phyloP scores from a whole-genome alignment of 2,888 invertebrate species.

The Sphecodes monilicornis region DNA sequence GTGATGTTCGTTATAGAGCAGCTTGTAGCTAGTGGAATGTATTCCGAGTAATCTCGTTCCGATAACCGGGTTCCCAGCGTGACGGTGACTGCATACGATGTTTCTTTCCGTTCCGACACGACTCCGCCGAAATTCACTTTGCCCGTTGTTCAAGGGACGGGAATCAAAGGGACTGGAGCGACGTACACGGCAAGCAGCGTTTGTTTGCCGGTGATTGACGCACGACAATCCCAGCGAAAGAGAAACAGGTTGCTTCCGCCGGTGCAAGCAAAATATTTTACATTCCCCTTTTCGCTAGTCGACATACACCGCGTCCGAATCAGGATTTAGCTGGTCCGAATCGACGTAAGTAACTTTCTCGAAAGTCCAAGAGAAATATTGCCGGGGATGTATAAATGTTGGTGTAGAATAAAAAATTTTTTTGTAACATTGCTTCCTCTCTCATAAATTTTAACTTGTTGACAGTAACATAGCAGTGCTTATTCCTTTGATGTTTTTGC shows the following conservation, averaged over 20 bases:
- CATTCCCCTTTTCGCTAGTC: background rate
- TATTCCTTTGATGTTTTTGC: background rate
- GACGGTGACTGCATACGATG: constrained; percentile 21
- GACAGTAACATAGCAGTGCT: background rate
- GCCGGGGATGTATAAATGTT: background rate
- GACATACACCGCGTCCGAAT: background rate
- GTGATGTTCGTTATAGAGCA: background rate
- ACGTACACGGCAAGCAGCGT: constrained; percentile 6
- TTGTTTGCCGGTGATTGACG: constrained; percentile 22
- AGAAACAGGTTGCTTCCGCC: constrained; percentile 1
- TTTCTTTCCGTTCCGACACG: constrained; percentile 20
- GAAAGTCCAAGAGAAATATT: background rate
- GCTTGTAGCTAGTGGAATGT: constrained; percentile 23
- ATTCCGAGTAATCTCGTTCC: constrained; percentile 29
- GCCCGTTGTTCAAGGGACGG: constrained; percentile 27
- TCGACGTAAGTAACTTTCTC: background rate
- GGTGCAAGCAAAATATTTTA: background rate
- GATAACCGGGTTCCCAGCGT: constrained; percentile 25
- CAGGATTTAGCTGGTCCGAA: background rate
- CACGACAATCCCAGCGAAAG: background rate
- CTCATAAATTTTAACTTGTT: background rate
- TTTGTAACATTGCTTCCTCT: background rate
- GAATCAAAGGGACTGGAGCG: constrained; percentile 27
- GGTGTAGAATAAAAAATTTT: background rate
- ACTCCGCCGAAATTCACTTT: constrained; percentile 27